Conservation (phyloP, 2,113 vertebrate species). For the Rhinoptilus africanus region DNA sequence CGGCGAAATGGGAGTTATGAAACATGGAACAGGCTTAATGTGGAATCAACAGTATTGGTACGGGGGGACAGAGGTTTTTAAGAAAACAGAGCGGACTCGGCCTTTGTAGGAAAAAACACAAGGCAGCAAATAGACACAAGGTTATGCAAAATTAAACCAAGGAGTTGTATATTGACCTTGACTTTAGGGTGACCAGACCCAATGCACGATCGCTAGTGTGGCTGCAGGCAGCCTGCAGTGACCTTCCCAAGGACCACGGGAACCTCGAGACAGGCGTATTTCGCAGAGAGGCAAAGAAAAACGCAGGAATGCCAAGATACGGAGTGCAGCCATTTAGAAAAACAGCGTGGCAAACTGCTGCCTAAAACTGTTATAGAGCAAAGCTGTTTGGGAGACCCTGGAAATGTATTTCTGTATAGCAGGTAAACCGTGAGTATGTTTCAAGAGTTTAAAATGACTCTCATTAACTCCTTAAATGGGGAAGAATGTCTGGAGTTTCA, state of each 20-base stretch:
- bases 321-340: neutral
- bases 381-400: conserved; percentile 11
- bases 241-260: neutral
- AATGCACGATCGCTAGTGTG: neutral
- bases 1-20: neutral
- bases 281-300: neutral
- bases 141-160: neutral
- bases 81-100: neutral
- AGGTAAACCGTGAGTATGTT: conserved; percentile 38
- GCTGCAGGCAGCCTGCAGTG: neutral
- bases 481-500: conserved; percentile 14
- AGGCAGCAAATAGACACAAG: neutral
- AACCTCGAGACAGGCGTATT: neutral
- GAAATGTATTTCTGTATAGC: conserved; percentile 11
- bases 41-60: neutral
- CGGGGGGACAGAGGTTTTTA: neutral
- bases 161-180: neutral
- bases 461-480: conserved; percentile 21
- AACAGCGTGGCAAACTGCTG: neutral
- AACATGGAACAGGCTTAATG: neutral
- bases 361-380: neutral
- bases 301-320: neutral
- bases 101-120: neutral
- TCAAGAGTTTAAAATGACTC: conserved; percentile 33
- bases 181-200: neutral